Base-by-base conservation (phyloP, 2,888 invertebrate species). In the Torymus tubicola region DNA sequence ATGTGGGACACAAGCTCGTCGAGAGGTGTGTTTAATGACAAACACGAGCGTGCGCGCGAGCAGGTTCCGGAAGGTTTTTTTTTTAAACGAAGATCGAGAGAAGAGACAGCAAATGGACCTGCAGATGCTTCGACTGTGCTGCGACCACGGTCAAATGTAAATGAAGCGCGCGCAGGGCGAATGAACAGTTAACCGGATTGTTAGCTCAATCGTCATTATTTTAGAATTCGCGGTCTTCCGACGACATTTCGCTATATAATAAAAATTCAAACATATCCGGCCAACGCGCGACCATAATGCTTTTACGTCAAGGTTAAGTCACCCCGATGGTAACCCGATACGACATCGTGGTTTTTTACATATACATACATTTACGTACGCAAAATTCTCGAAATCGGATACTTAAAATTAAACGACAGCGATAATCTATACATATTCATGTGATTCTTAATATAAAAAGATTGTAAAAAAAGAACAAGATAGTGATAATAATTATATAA, bases 401-500 rank as follows among this genome's bases (percentile, higher is more conserved):
- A 42, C 42, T 42, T 42, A 42, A 42, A 42, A 42, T 8, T 42
- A 42, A 42, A 42, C 42, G 42, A 42, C 42, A 8, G 8, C 10
- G 8, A 8, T 42, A 42, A 42, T 42, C 42, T 42, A 42, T 42
- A 42, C 42, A 8, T 42, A 42, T 42, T 8, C 42, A 42, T 42
- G 55, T 42, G 55, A 72, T 10, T 42, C 18, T 70, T 42, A 61
- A 61, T 42, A 57, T 0, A 71, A 71, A 71, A 14, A 13, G 61
- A 42, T 14, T 57, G 10, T 53, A 53, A 72, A 18, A 24, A 18
- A 61, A 21, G 11, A 14, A 57, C 11, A 65, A 50, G 31, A 42
- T 12, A 64, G 55, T 14, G 16, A 58, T 13, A n/a, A 71, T 52
- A n/a, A n/a, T n/a, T n/a, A n/a, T n/a, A n/a, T 55, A 93, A 8